Percentiles rank a stretch among this genome's conserved stretches.
Evolutionary conservation across 2,888 invertebrate species (phyloP).

Genomic region (Troglohyphantes excavatus): DNA sequence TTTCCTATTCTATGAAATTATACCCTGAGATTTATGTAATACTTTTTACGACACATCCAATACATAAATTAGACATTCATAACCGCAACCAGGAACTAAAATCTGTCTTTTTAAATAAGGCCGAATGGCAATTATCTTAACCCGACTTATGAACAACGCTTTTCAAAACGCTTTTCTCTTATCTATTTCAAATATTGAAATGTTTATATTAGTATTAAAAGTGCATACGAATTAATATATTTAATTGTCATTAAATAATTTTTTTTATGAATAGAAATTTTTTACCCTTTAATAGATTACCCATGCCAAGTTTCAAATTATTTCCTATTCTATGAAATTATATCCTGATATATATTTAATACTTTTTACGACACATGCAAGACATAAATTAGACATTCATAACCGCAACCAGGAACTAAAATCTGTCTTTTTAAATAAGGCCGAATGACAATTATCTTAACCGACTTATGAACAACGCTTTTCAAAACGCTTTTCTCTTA

Average conservation of each 20-base stretch:
- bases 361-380: neutral
- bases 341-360: too few species aligned
- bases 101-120: neutral
- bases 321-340: too few species aligned
- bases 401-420: neutral
- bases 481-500: neutral
- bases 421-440: neutral
- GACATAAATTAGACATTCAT: neutral
- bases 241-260: too few species aligned
- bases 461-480: neutral
- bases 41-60: too few species aligned
- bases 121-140: neutral
- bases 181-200: neutral
- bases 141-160: neutral
- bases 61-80: neutral
- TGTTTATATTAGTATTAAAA: too few species aligned
- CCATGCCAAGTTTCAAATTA: too few species aligned
- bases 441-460: neutral
- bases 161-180: neutral
- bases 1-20: too few species aligned
- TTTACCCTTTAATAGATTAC: too few species aligned
- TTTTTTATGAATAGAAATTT: too few species aligned
- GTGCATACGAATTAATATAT: too few species aligned
- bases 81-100: neutral
- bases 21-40: too few species aligned